These are phyloP conservation scores for Ophioninae sp. DNA, from an alignment of 2,888 invertebrate genomes.

Conservation along the genomic window DNA sequence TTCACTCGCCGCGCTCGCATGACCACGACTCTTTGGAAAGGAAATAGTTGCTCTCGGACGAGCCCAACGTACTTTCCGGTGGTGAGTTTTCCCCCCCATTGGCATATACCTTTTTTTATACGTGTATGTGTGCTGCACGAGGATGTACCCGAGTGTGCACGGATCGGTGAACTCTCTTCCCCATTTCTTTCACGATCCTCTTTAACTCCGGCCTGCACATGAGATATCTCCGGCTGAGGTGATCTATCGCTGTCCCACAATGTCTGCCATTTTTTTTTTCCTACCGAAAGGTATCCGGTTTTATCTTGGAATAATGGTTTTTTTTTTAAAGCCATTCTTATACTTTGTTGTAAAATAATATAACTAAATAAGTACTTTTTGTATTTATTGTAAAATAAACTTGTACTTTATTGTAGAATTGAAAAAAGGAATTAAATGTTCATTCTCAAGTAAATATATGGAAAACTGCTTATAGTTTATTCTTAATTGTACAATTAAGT, in stretches of 20 bases:
- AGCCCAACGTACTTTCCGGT: constrained; percentile 43
- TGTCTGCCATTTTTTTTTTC: background rate
- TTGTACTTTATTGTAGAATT: too few species aligned
- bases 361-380: too few species aligned
- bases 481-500: background rate
- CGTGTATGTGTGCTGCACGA: too few species aligned
- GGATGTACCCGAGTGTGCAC: background rate
- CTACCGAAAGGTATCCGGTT: too few species aligned
- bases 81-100: constrained; percentile 24
- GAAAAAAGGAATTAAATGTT: too few species aligned
- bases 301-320: too few species aligned
- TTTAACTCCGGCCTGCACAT: constrained; percentile 14
- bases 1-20: constrained; percentile 35
- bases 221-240: background rate
- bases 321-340: too few species aligned
- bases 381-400: too few species aligned
- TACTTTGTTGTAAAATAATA: too few species aligned
- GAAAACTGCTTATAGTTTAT: too few species aligned
- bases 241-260: background rate
- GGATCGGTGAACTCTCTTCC: constrained; percentile 34
- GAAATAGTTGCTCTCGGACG: constrained; percentile 51
- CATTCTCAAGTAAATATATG: too few species aligned
- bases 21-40: constrained; percentile 39
- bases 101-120: background rate
- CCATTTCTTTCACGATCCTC: constrained; percentile 30